Evolutionary conservation across 2,888 invertebrate genomes (phyloP).

Genomic region (Agrotis ipsilon): DNA sequence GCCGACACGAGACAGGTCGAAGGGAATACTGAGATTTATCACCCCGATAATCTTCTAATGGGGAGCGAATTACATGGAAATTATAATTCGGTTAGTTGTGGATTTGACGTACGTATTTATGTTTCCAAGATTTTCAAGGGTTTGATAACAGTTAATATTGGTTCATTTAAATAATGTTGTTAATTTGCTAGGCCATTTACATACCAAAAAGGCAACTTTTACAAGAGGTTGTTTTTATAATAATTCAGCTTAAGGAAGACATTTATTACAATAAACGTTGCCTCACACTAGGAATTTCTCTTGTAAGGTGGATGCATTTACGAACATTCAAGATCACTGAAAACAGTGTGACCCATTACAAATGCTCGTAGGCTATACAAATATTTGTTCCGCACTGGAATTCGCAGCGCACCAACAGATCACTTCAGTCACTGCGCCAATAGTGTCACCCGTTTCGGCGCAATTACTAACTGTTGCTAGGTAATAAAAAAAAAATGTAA

Average conservation of each 20-base stretch:
- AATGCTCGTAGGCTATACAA: no score
- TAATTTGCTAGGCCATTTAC: not conserved
- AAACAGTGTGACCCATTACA: no score
- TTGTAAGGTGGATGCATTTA: no score
- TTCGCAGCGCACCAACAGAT: no score
- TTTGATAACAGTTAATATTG: not conserved
- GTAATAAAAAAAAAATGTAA: not conserved
- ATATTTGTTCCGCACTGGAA: no score
- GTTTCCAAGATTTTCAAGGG: conserved; percentile 5
- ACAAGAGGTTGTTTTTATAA: no score
- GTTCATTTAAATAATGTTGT: conserved; percentile 1
- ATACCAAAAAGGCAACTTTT: not conserved
- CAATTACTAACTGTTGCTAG: not conserved
- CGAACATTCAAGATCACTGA: no score
- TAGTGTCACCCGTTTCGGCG: not conserved
- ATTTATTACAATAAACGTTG: no score
- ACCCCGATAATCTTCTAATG: conserved; percentile 25
- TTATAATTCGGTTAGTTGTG: not conserved
- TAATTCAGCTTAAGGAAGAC: not conserved
- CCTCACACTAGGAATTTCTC: no score
- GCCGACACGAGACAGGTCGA: conserved; percentile 13
- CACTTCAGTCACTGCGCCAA: no score
- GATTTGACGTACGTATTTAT: not conserved
- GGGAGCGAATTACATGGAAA: conserved; percentile 7
- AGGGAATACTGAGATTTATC: conserved; percentile 33